Conservation (phyloP, 2,888 invertebrate genomes). For the Lasioglossum oenotherae region DNA sequence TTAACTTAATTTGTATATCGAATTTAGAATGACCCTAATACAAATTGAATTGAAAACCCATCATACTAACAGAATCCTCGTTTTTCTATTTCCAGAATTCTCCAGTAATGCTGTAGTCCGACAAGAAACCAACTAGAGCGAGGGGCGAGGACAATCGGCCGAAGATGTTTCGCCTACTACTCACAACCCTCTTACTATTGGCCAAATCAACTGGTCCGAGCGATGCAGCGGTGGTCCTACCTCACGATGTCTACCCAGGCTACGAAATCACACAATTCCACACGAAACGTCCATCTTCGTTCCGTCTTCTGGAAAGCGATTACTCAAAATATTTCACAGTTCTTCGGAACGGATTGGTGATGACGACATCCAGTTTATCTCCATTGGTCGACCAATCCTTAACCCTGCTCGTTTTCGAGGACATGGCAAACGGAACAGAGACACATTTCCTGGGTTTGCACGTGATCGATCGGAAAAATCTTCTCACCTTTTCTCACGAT, state of each 20-base stretch:
- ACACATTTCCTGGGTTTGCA: constrained; percentile 93
- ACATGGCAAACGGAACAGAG: constrained; percentile 91
- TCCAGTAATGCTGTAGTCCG: constrained; percentile 76
- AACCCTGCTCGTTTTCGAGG: constrained; percentile 92
- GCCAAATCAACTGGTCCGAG: constrained; percentile 43
- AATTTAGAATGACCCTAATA: too few species aligned
- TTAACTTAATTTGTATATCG: too few species aligned
- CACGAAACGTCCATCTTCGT: constrained; percentile 85
- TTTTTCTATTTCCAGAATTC: too few species aligned
- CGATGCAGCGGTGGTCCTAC: constrained; percentile 86
- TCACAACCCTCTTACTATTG: constrained; percentile 73
- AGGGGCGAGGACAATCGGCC: constrained; percentile 58
- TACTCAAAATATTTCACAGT: constrained; percentile 95
- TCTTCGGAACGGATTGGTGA: constrained; percentile 94
- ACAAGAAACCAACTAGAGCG: neutral
- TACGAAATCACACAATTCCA: constrained; percentile 93
- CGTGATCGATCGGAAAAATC: constrained; percentile 92
- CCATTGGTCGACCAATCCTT: constrained; percentile 93
- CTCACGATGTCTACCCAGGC: constrained; percentile 95
- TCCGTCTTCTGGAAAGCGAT: constrained; percentile 91
- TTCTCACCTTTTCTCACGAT: constrained; percentile 90
- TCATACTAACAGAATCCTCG: too few species aligned
- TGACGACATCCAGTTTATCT: constrained; percentile 94
- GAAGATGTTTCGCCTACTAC: constrained; percentile 79
- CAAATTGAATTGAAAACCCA: too few species aligned